Conservation (phyloP, 2,888 invertebrate genomes). For the Tetramorium bicarinatum region DNA sequence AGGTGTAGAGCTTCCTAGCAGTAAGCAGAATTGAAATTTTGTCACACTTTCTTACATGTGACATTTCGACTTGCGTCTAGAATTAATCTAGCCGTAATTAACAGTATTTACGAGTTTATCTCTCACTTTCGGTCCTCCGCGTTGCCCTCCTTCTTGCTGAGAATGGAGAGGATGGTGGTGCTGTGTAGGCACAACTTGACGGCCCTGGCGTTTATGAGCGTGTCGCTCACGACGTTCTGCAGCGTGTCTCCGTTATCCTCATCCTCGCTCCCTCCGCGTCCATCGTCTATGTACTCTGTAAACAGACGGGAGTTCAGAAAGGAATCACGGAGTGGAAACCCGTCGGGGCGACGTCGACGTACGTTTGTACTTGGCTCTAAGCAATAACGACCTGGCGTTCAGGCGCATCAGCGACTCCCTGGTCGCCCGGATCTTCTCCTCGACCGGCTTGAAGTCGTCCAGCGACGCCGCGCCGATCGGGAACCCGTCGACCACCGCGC, state of each 20-base stretch:
- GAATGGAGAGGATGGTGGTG: slow-evolving; percentile 66
- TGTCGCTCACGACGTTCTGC: slow-evolving; percentile 59
- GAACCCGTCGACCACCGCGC: slow-evolving; percentile 59
- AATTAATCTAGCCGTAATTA: not conserved
- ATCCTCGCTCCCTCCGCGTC: slow-evolving; percentile 18
- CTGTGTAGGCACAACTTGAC: slow-evolving; percentile 71
- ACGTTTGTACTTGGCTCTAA: slow-evolving; percentile 69
- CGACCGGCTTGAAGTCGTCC: slow-evolving; percentile 73
- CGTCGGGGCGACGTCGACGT: slow-evolving; percentile 17
- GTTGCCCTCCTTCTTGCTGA: slow-evolving; percentile 58
- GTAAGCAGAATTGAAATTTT: slow-evolving; percentile 22
- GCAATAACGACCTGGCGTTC: slow-evolving; percentile 68
- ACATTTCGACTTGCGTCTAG: not conserved
- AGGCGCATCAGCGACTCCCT: slow-evolving; percentile 64
- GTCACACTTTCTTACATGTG: not conserved
- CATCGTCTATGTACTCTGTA: slow-evolving; percentile 22
- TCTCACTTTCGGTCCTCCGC: slow-evolving; percentile 66
- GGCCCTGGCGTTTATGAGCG: slow-evolving; percentile 60
- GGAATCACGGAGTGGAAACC: not conserved
- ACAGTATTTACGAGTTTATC: not conserved
- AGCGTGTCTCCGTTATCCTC: not conserved
- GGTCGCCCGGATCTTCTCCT: slow-evolving; percentile 71
- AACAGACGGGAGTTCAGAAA: slow-evolving; percentile 12
- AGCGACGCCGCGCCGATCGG: slow-evolving; percentile 70
- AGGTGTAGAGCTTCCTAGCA: slow-evolving; percentile 67